phyloP scores from a whole-genome alignment of 2,797 vertebrate genomes.

The Protosalanx chinensis region DNA sequence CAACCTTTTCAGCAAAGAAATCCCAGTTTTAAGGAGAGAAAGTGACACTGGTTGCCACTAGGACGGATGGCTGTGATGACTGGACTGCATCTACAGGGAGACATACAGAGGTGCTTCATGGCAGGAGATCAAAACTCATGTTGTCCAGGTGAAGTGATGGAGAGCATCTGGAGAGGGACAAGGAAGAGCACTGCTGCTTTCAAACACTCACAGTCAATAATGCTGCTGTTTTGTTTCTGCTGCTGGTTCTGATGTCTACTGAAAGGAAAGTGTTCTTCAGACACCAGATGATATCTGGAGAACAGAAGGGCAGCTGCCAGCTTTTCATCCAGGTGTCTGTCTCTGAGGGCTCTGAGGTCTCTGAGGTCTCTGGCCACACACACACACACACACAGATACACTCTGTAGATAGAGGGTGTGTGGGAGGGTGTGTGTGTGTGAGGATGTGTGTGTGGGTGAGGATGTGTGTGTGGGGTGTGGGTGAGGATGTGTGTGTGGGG shows the following conservation, averaged over 20 bases:
- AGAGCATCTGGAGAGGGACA: slow-evolving; percentile 43
- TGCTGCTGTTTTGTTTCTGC: slow-evolving; percentile 40
- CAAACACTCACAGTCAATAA: slow-evolving; percentile 43
- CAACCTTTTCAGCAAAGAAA: too few relatives aligned
- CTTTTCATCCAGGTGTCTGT: background rate
- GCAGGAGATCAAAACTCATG: slow-evolving; percentile 39
- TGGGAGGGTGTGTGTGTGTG: background rate
- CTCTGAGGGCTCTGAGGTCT: too few relatives aligned
- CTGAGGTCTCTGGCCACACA: too few relatives aligned
- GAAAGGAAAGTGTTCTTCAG: slow-evolving; percentile 33
- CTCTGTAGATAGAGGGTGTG: background rate
- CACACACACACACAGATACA: slow-evolving; percentile 1
- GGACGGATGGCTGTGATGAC: slow-evolving; percentile 43
- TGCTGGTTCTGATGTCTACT: slow-evolving; percentile 46
- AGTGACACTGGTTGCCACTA: slow-evolving; percentile 11
- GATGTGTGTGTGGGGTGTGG: background rate
- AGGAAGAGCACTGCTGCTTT: slow-evolving; percentile 32
- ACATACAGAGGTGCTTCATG: slow-evolving; percentile 16
- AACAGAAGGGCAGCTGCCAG: background rate
- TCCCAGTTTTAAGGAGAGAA: too few relatives aligned
- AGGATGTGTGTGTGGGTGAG: background rate
- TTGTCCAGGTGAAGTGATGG: slow-evolving; percentile 33
- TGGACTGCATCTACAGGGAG: slow-evolving; percentile 30
- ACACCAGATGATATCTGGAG: background rate
- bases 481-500: background rate